Percentiles rank a stretch among this genome's conserved stretches.
These are phyloP conservation scores for Diploptera punctata DNA, from an alignment of 2,888 invertebrate genomes.

Conservation along the genomic window DNA sequence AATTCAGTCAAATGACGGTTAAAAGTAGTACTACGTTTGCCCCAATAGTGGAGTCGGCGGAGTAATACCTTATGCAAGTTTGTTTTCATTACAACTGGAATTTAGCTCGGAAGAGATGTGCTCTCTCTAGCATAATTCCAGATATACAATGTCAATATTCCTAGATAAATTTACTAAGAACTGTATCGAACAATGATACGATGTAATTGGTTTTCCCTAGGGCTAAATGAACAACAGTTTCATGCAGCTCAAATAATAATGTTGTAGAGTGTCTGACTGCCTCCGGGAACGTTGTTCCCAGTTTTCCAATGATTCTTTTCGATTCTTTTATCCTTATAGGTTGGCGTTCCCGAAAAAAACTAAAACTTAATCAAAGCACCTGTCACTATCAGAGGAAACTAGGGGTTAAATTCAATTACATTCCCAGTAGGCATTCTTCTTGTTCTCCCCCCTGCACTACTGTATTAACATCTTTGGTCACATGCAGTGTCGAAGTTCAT, in stretches of 20 bases:
- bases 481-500: neutral
- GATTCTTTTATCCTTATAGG: neutral
- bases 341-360: neutral
- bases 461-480: neutral
- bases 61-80: too few species aligned
- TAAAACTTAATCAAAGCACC: slow-evolving; percentile 4
- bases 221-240: too few species aligned
- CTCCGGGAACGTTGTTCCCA: neutral
- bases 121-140: too few species aligned
- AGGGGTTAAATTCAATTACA: neutral
- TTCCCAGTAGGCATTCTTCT: neutral
- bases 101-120: too few species aligned
- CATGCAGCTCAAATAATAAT: neutral
- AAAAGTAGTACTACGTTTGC: too few species aligned
- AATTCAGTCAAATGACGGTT: too few species aligned
- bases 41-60: too few species aligned
- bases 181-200: too few species aligned
- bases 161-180: too few species aligned
- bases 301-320: neutral
- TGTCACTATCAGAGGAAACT: slow-evolving; percentile 4
- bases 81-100: too few species aligned
- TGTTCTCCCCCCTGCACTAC: neutral
- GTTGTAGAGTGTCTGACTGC: neutral
- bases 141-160: too few species aligned
- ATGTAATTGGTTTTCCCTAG: too few species aligned